Percentiles rank a stretch among this genome's conserved stretches.
phyloP scores from a whole-genome alignment of 2,888 invertebrate species.

The Agrochola lychnidis region DNA sequence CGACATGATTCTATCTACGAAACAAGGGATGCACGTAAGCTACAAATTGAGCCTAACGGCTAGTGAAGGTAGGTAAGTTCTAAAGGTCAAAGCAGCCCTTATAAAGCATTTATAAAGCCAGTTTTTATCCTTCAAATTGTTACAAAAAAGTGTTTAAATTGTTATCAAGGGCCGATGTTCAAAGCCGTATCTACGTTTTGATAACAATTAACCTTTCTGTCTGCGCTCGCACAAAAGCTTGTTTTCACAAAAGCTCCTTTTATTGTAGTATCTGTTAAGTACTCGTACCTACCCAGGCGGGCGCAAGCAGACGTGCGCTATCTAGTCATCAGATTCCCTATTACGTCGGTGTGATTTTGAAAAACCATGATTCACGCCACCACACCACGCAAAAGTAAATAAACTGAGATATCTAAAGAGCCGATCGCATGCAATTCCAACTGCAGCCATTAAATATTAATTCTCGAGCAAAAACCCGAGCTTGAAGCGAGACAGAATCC shows the following conservation, averaged over 20 bases:
- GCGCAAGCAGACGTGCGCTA: conserved; percentile 61
- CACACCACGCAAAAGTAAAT: conserved; percentile 75
- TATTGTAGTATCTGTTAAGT: conserved; percentile 56
- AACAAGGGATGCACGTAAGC: conserved; percentile 5
- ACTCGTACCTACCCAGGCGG: conserved; percentile 51
- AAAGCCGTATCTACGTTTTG: conserved; percentile 51
- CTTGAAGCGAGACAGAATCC: conserved; percentile 75
- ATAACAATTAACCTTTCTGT: conserved; percentile 63
- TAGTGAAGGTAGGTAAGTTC: background rate
- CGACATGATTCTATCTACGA: conserved; percentile 15
- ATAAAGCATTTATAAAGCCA: background rate
- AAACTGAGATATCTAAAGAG: conserved; percentile 78
- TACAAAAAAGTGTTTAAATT: conserved; percentile 43
- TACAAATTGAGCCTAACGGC: conserved; percentile 16
- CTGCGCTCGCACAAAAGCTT: conserved; percentile 58
- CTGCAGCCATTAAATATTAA: conserved; percentile 85
- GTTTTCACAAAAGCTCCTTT: conserved; percentile 61
- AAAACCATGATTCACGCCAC: conserved; percentile 72
- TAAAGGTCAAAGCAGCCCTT: background rate
- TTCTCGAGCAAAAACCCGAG: conserved; percentile 81
- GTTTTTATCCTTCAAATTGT: conserved; percentile 27
- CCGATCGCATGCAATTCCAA: conserved; percentile 81
- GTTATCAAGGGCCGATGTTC: conserved; percentile 27
- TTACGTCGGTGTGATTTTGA: conserved; percentile 63
- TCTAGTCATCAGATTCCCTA: conserved; percentile 63